Evolutionary conservation across 2,113 vertebrate genomes (phyloP).

Genomic region (Morphnarchus princeps): DNA sequence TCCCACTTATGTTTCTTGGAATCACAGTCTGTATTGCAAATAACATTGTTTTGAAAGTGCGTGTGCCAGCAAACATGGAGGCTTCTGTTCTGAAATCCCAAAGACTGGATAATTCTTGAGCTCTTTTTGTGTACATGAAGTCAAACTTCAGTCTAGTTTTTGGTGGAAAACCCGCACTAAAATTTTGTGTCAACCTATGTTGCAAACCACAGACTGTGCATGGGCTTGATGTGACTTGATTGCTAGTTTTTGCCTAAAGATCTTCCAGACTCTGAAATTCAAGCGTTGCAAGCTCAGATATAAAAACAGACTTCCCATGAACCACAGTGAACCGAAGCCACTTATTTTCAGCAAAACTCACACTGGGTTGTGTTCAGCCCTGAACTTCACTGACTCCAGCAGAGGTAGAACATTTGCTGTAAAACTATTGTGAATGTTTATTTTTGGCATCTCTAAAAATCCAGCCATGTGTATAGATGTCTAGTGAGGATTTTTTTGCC

Average conservation of each 20-base stretch:
- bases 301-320: constrained; percentile 51
- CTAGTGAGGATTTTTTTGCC: not conserved
- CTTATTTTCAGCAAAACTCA: constrained; percentile 2
- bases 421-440: not conserved
- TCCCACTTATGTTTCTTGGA: not conserved
- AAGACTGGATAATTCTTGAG: not conserved
- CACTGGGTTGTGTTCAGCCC: not conserved
- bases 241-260: not conserved
- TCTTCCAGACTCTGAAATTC: not conserved
- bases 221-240: not conserved
- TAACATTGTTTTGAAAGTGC: not conserved
- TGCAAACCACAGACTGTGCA: not conserved
- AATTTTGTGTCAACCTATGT: not conserved
- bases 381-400: constrained; percentile 25
- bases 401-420: not conserved
- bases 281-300: not conserved
- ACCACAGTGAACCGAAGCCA: constrained; percentile 5
- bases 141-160: not conserved
- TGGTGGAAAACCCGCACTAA: not conserved
- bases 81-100: not conserved
- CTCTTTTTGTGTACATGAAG: not conserved
- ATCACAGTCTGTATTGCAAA: not conserved
- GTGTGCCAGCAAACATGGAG: not conserved
- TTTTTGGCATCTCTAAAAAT: not conserved
- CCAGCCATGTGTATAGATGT: not conserved